Conservation (phyloP, 2,888 invertebrate species). For the Cerastoderma edule region DNA sequence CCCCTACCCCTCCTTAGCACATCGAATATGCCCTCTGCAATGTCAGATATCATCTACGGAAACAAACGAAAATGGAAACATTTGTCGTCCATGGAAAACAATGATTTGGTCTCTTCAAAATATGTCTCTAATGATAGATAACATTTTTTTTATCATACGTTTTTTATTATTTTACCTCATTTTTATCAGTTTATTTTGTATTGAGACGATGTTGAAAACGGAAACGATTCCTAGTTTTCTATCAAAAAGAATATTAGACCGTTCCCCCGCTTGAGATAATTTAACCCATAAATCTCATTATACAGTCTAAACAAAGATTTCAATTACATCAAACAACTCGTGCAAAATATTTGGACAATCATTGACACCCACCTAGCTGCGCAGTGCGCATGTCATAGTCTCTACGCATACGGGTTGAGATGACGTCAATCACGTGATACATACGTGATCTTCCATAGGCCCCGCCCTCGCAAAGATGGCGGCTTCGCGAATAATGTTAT, state of each 20-base stretch:
- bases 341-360: conserved; percentile 22
- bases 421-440: conserved; percentile 22
- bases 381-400: conserved; percentile 19
- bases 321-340: conserved; percentile 41
- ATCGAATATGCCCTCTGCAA: too few relatives aligned
- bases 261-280: neutral
- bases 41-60: too few relatives aligned
- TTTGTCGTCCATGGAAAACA: too few relatives aligned
- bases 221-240: neutral
- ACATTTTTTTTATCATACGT: too few relatives aligned
- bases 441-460: neutral
- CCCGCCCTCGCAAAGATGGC: neutral
- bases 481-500: conserved; percentile 3
- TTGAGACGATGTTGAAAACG: neutral
- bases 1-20: too few relatives aligned
- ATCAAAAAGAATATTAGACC: too few relatives aligned
- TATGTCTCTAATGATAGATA: too few relatives aligned
- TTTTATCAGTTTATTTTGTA: neutral
- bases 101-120: too few relatives aligned
- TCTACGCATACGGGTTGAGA: neutral
- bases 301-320: conserved; percentile 34
- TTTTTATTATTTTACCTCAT: too few relatives aligned
- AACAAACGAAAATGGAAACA: too few relatives aligned
- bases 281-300: conserved; percentile 42
- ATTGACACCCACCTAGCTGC: conserved; percentile 6